Percentiles rank a stretch among this genome's conserved stretches.
Evolutionary conservation across 2,888 invertebrate genomes (phyloP).

Genomic region (Mamestra brassicae): DNA sequence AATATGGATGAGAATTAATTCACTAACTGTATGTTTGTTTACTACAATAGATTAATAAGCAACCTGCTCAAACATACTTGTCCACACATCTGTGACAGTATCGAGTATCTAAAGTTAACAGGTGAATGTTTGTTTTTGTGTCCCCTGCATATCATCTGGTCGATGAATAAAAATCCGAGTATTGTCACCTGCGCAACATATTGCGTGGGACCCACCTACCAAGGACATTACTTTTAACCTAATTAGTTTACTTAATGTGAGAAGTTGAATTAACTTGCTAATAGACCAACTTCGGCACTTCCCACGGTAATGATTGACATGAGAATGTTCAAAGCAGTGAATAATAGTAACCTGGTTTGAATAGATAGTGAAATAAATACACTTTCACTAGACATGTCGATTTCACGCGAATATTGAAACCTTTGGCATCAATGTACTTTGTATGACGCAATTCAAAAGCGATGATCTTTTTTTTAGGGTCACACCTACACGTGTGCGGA

Average conservation of each 20-base stretch:
- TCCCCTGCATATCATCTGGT: conserved; percentile 81
- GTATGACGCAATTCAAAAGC: conserved; percentile 74
- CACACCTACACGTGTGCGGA: conserved; percentile 87
- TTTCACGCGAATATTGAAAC: conserved; percentile 63
- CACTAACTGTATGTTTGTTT: not conserved
- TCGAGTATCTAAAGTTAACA: conserved; percentile 79
- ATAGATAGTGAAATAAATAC: conserved; percentile 54
- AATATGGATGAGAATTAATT: not conserved
- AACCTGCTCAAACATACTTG: conserved; percentile 53
- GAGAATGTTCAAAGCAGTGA: conserved; percentile 69
- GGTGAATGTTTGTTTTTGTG: conserved; percentile 79
- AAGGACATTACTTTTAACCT: conserved; percentile 66
- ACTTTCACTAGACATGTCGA: conserved; percentile 73
- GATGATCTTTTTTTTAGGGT: conserved; percentile 75
- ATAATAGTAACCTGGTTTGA: conserved; percentile 51
- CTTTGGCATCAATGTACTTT: conserved; percentile 68
- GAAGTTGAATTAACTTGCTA: conserved; percentile 66
- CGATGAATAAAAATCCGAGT: conserved; percentile 72
- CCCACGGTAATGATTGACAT: conserved; percentile 77
- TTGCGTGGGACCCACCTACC: conserved; percentile 66
- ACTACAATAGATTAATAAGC: conserved; percentile 45
- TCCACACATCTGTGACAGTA: conserved; percentile 73
- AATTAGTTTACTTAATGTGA: conserved; percentile 65
- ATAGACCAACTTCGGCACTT: conserved; percentile 69
- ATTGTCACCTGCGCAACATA: conserved; percentile 78